Evolutionary conservation across 2,888 invertebrate genomes (phyloP).

Genomic region (Thereva unica): DNA sequence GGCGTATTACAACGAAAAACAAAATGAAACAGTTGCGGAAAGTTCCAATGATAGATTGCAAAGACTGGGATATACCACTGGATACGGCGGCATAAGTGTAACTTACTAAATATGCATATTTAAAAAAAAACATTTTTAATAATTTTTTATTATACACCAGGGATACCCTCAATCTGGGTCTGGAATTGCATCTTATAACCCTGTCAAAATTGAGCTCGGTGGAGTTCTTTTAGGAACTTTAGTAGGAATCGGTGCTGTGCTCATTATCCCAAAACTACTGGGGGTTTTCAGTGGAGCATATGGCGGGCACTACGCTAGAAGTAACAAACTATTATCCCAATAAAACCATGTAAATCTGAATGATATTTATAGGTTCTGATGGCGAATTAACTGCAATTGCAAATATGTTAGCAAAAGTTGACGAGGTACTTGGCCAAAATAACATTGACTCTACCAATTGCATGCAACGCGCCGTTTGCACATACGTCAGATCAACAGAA

Average conservation of each 20-base stretch:
- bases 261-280: conserved; percentile 78
- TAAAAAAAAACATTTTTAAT: not conserved
- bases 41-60: conserved; percentile 55
- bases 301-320: conserved; percentile 69
- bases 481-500: conserved; percentile 72
- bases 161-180: conserved; percentile 56
- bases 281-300: conserved; percentile 72
- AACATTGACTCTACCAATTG: conserved; percentile 74
- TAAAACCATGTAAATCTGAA: not conserved
- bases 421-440: conserved; percentile 68
- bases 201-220: conserved; percentile 79
- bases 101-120: not conserved
- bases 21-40: conserved; percentile 42
- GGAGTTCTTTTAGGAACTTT: conserved; percentile 80
- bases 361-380: conserved; percentile 61
- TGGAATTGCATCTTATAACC: conserved; percentile 68
- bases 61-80: conserved; percentile 55
- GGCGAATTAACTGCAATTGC: conserved; percentile 64
- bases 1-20: conserved; percentile 51
- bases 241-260: conserved; percentile 78
- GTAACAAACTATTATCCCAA: conserved; percentile 49
- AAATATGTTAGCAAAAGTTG: conserved; percentile 67
- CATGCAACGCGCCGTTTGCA: conserved; percentile 71
- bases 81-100: conserved; percentile 50
- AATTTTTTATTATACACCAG: conserved; percentile 44